Evolutionary conservation across 2,113 vertebrate genomes (phyloP).

Genomic region (Hemibagrus wyckioides): DNA sequence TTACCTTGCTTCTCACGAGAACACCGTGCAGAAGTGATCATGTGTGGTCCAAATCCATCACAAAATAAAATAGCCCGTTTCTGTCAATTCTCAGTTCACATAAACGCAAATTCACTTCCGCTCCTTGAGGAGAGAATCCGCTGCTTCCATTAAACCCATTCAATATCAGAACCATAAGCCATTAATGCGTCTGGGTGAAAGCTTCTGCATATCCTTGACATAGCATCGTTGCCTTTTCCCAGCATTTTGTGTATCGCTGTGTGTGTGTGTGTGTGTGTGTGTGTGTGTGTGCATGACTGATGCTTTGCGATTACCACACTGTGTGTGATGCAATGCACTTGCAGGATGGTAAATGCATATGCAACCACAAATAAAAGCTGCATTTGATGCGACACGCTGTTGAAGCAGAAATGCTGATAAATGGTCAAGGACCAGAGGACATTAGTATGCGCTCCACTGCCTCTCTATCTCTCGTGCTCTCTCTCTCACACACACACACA

Average conservation of each 20-base stretch:
- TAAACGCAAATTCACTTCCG: not conserved
- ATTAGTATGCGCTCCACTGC: slow-evolving; percentile 30
- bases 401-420: not conserved
- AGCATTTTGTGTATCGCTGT: not conserved
- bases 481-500: not conserved
- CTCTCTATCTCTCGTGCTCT: not conserved
- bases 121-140: not conserved
- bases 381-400: not conserved
- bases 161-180: slow-evolving; percentile 13
- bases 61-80: not conserved
- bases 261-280: not conserved
- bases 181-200: not conserved
- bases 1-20: not conserved
- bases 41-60: not conserved
- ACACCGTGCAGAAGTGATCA: not conserved
- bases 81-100: not conserved
- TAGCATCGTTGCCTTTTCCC: not conserved
- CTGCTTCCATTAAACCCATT: slow-evolving; percentile 18
- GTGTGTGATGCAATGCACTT: slow-evolving; percentile 1
- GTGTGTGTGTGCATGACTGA: not conserved
- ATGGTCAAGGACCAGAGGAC: not conserved
- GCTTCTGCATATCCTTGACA: not conserved
- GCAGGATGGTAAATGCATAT: not conserved
- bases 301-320: not conserved
- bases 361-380: not conserved